phyloP scores from a whole-genome alignment of 1,140 invertebrate species.

The Papilio helenus region DNA sequence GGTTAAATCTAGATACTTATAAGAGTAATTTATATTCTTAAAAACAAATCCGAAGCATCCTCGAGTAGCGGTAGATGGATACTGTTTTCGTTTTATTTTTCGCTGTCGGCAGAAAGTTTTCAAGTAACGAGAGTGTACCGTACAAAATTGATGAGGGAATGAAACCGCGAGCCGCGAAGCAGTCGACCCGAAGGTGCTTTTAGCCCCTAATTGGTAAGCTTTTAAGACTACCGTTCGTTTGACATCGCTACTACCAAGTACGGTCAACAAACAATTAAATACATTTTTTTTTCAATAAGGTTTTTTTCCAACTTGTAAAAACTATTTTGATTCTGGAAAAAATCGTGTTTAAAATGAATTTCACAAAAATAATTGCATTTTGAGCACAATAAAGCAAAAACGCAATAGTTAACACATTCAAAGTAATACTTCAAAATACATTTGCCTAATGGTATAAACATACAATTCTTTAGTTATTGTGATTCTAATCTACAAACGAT shows the following conservation, averaged over 20 bases:
- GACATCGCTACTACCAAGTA: slow-evolving; percentile 58
- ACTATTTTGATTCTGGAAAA: background rate
- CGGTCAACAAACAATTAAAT: slow-evolving; percentile 33
- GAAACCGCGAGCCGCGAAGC: slow-evolving; percentile 66
- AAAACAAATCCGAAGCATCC: slow-evolving; percentile 23
- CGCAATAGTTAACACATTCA: too few species aligned
- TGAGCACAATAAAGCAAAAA: too few species aligned
- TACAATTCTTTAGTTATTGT: too few species aligned
- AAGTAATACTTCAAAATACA: too few species aligned
- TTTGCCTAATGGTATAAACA: too few species aligned
- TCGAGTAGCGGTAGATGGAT: background rate
- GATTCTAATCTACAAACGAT: too few species aligned
- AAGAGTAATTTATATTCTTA: slow-evolving; percentile 15
- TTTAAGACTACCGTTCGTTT: slow-evolving; percentile 82
- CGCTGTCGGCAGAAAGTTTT: slow-evolving; percentile 57
- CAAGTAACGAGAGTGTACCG: slow-evolving; percentile 66
- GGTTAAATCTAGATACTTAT: background rate
- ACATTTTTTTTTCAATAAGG: background rate
- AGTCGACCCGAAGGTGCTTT: slow-evolving; percentile 79
- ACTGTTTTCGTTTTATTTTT: slow-evolving; percentile 44
- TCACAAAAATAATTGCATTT: background rate
- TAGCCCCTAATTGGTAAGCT: slow-evolving; percentile 83
- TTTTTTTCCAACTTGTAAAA: slow-evolving; percentile 20
- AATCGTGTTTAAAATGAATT: background rate
- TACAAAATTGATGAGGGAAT: slow-evolving; percentile 78